A percentile compares a stretch with the other conserved stretches of the same genome.
Evolutionary conservation across 2,113 vertebrate genomes (phyloP).

Genomic region (Helogale parvula): DNA sequence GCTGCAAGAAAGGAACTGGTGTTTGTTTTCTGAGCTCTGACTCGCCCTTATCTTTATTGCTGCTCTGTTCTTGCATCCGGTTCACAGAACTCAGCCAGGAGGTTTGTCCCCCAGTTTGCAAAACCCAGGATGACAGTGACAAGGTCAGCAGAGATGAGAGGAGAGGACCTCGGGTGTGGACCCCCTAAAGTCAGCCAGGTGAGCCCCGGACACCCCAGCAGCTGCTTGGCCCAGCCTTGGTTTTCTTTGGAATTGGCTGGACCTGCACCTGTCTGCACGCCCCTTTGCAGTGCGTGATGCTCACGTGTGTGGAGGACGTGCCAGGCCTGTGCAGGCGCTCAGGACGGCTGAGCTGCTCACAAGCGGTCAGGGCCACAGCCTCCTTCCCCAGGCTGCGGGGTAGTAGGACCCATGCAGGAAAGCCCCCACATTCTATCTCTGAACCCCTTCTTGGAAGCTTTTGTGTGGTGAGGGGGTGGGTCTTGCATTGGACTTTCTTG

Average conservation of each 20-base stretch:
- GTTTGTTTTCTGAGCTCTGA: background rate
- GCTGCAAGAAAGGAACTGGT: background rate
- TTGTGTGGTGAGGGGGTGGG: background rate
- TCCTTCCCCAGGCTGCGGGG: background rate
- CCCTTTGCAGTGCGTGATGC: too few relatives aligned
- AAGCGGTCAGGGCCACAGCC: background rate
- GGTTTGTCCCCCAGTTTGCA: conserved; percentile 77
- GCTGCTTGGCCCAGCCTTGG: background rate
- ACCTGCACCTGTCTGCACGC: too few relatives aligned
- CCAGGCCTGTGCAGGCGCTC: background rate
- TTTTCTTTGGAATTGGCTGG: background rate
- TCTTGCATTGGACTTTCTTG: background rate
- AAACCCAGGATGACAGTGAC: conserved; percentile 59
- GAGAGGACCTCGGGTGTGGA: background rate
- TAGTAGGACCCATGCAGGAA: background rate
- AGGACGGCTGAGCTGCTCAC: background rate
- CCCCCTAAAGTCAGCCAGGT: background rate
- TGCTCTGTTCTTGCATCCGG: background rate
- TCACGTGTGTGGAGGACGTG: background rate
- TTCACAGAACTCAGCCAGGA: conserved; percentile 65
- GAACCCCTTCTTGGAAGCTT: background rate
- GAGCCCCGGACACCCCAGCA: background rate
- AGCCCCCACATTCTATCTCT: background rate
- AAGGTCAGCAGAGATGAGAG: background rate
- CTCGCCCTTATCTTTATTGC: background rate